A percentile compares a stretch with the other conserved stretches of the same genome.
Conservation (phyloP, 2,113 vertebrate species). For the Dicerorhinus sumatrensis region DNA sequence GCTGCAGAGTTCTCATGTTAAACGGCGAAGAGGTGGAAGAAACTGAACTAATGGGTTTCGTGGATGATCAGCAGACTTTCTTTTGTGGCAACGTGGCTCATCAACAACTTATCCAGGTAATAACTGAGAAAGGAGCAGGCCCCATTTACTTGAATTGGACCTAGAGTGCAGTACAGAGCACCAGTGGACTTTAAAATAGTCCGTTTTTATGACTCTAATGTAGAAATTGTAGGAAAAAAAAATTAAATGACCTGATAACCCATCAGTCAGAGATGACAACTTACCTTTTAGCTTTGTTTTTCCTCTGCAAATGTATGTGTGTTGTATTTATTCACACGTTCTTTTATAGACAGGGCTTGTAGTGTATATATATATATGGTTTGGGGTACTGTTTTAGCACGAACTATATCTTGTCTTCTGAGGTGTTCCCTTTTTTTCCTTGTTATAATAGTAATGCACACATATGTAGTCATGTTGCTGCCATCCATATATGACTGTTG, state of each 20-base stretch:
- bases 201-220: background rate
- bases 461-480: background rate
- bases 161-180: background rate
- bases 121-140: background rate
- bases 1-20: constrained; percentile 95
- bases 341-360: background rate
- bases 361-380: background rate
- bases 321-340: background rate
- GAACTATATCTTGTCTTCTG: background rate
- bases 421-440: background rate
- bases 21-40: constrained; percentile 99
- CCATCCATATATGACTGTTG: background rate
- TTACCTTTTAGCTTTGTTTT: background rate
- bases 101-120: constrained; percentile 97
- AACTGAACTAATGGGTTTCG: constrained; percentile 96
- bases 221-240: background rate
- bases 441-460: background rate
- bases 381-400: background rate
- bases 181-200: background rate
- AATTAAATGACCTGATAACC: background rate
- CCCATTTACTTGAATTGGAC: background rate
- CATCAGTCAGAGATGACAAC: background rate
- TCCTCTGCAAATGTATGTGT: background rate
- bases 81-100: constrained; percentile 98
- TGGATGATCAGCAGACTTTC: constrained; percentile 99